These are phyloP conservation scores for Myrmecobius fasciatus DNA, from an alignment of 2,113 vertebrate genomes.

Conservation along the genomic window DNA sequence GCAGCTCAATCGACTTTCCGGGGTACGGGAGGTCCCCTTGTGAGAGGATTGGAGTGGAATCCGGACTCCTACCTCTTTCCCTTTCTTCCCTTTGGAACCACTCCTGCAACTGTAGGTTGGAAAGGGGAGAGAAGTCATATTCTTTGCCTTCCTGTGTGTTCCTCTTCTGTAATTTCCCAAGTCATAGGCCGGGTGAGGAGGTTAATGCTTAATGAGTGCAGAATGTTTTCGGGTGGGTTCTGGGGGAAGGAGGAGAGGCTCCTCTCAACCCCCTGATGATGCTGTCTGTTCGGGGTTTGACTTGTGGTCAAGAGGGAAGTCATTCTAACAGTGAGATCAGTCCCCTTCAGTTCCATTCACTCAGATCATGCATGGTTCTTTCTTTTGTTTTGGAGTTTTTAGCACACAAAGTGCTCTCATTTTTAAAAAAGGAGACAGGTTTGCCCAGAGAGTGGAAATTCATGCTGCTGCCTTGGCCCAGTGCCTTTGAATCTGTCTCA, in stretches of 20 bases:
- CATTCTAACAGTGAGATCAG: neutral
- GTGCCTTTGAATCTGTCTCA: neutral
- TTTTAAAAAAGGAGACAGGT: neutral
- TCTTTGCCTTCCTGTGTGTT: fast-evolving
- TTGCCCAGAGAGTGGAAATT: conserved; percentile 17
- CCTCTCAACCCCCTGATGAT: neutral
- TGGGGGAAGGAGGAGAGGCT: fast-evolving
- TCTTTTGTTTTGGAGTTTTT: neutral
- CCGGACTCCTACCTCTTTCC: neutral
- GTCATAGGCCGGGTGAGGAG: fast-evolving
- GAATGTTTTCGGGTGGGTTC: neutral
- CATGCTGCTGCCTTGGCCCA: conserved; percentile 45
- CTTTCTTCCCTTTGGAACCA: neutral
- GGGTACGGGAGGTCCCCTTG: neutral
- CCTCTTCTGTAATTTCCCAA: neutral
- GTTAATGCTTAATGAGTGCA: fast-evolving
- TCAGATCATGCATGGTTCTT: fast-evolving
- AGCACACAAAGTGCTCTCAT: neutral
- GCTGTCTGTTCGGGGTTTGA: neutral
- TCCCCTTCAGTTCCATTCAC: neutral
- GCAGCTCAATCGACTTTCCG: neutral
- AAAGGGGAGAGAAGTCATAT: neutral
- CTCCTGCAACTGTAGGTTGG: neutral
- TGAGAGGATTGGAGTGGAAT: neutral
- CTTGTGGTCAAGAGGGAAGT: fast-evolving